A percentile compares a stretch with the other conserved stretches of the same genome.
Evolutionary conservation across 2,888 invertebrate species (phyloP).

Genomic region (Crossocerus cetratus): DNA sequence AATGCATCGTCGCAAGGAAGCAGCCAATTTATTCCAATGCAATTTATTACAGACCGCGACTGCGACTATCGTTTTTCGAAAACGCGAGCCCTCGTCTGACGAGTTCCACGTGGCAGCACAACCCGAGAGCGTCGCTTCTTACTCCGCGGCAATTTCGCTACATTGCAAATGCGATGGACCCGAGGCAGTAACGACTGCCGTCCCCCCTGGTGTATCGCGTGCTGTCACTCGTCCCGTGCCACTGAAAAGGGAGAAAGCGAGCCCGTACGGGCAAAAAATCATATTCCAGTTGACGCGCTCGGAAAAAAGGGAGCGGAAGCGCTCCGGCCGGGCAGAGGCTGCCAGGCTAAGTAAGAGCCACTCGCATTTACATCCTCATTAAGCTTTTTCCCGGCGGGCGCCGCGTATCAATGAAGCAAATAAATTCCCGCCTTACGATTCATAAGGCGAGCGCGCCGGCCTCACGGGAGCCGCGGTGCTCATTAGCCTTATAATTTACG

Average conservation of each 20-base stretch:
- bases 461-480: constrained; percentile 21
- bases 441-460: constrained; percentile 1
- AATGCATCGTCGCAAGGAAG: no score
- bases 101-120: no score
- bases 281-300: background rate
- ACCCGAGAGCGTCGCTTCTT: no score
- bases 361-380: constrained; percentile 29
- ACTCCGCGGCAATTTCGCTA: constrained; percentile 20
- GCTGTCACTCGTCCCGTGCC: constrained; percentile 9
- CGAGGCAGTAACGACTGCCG: constrained; percentile 15
- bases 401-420: background rate
- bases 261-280: background rate
- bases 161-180: constrained; percentile 13
- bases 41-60: no score
- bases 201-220: constrained; percentile 15
- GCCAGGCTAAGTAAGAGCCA: constrained; percentile 2
- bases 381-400: background rate
- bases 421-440: constrained; percentile 15
- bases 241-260: constrained; percentile 9
- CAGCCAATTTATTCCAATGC: no score
- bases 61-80: no score
- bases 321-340: background rate
- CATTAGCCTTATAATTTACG: constrained; percentile 50
- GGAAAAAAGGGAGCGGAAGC: background rate
- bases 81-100: no score